Evolutionary conservation across 2,888 invertebrate species (phyloP).

Genomic region (Scaeva pyrastri): DNA sequence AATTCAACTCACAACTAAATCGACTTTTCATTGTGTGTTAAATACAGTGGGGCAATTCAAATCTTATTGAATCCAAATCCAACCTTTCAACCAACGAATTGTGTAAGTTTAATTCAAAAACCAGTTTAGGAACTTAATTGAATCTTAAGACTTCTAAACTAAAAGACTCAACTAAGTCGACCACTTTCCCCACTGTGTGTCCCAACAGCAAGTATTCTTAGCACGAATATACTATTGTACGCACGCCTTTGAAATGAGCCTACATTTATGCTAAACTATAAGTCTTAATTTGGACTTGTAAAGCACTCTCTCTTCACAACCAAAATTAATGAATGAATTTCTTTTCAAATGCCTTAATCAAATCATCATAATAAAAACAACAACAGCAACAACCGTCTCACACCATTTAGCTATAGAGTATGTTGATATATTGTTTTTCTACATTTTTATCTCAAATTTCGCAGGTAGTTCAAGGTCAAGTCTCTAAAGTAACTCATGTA

Average conservation of each 20-base stretch:
- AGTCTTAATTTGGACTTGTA: constrained; percentile 12
- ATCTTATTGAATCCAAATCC: background rate
- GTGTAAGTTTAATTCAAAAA: no score
- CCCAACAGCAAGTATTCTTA: background rate
- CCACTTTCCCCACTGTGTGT: background rate
- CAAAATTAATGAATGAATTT: constrained; percentile 29
- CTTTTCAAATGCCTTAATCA: constrained; percentile 16
- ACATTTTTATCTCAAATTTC: constrained; percentile 62
- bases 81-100: background rate
- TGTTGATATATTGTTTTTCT: background rate
- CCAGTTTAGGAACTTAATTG: background rate
- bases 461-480: constrained; percentile 71
- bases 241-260: constrained; percentile 14
- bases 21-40: constrained; percentile 2
- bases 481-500: constrained; percentile 39
- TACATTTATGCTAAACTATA: constrained; percentile 1
- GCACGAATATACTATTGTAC: constrained; percentile 8
- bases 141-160: no score
- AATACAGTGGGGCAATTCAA: background rate
- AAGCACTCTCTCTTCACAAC: constrained; percentile 32
- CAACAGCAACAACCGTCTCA: background rate
- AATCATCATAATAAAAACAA: background rate
- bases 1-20: background rate
- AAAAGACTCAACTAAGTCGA: no score
- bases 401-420: no score